Percentiles rank a stretch among this genome's conserved stretches.
Evolutionary conservation across 2,797 vertebrate species (phyloP).

Genomic region (Sebastiscus albofasciatus): DNA sequence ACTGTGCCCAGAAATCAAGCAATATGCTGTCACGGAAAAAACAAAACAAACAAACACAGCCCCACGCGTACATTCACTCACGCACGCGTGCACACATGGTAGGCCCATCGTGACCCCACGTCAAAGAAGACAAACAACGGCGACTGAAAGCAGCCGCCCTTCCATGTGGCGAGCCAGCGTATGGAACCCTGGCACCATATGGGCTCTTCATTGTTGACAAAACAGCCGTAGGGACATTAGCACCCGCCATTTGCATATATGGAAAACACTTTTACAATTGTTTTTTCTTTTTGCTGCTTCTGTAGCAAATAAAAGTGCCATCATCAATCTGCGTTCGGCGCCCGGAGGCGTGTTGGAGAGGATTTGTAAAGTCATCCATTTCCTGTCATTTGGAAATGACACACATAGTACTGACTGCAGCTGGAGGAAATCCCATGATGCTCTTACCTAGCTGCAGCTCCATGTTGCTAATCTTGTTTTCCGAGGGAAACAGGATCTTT

Average conservation of each 20-base stretch:
- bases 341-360: conserved; percentile 60
- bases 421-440: conserved; percentile 58
- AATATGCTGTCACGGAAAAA: conserved; percentile 70
- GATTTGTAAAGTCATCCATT: conserved; percentile 71
- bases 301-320: conserved; percentile 58
- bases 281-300: conserved; percentile 33
- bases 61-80: conserved; percentile 32
- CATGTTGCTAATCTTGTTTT: conserved; percentile 94
- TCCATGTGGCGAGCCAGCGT: conserved; percentile 67
- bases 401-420: conserved; percentile 43
- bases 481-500: conserved; percentile 95
- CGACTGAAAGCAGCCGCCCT: conserved; percentile 51
- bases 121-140: conserved; percentile 79
- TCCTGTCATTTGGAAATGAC: conserved; percentile 65
- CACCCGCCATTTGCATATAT: conserved; percentile 73
- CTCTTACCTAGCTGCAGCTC: conserved; percentile 97
- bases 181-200: conserved; percentile 73
- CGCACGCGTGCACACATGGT: conserved; percentile 44
- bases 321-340: conserved; percentile 59
- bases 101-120: conserved; percentile 66
- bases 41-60: conserved; percentile 46
- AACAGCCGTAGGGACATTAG: conserved; percentile 75
- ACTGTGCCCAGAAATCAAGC: conserved; percentile 75
- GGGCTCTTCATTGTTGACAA: conserved; percentile 79
- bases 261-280: conserved; percentile 50